Evolutionary conservation across 2,888 invertebrate species (phyloP), one percentile per base, ranked within the genome.

Genomic region (Odontomyia ornata): DNA sequence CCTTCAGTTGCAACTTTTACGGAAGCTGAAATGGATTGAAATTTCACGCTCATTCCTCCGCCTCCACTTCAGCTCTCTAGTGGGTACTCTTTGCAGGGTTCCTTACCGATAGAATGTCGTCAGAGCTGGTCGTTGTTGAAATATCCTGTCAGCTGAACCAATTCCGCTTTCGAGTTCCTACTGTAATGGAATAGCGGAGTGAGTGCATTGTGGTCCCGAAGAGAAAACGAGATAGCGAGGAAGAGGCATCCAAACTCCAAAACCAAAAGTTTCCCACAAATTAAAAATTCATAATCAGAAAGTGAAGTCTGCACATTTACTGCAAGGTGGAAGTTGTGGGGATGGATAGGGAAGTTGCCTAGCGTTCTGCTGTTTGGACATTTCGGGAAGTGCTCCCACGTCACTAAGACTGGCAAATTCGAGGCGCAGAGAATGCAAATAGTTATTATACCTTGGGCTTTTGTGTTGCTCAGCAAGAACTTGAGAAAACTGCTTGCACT

Each of bases 401-500:
- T 25, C 18, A 5, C 60, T 60, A 23, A 25, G 60, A 60, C 23
- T 11, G 25, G 5, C 23, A 57, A 57, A 21, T 21, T 36, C 15
- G 25, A 60, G 60, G 15, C 73, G 43, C 57, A 36, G 30, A 25
- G 60, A 76, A 78, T 78, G 78, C 77, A 78, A 78, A 78, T 78
- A 78, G 78, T 77, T 78, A 78, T 78, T 78, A 78, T 73, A 73
- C 56, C 73, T 62, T 11, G 43, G 75, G 78, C 75, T 78, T 77
- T 78, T 78, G 78, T 77, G 77, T 69, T 75, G 69, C 75, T 77
- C 78, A 77, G 75, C 78, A 77, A 47, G 77, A 77, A 78, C 75
- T 78, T 77, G 67, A 25, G 72, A 78, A 78, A 52, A 69, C 18
- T 69, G 69, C 69, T 78, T 78, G 77, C 78, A 78, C 57, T 27